phyloP scores from a whole-genome alignment of 2,888 invertebrate genomes.

The Drosophila imparisetae region DNA sequence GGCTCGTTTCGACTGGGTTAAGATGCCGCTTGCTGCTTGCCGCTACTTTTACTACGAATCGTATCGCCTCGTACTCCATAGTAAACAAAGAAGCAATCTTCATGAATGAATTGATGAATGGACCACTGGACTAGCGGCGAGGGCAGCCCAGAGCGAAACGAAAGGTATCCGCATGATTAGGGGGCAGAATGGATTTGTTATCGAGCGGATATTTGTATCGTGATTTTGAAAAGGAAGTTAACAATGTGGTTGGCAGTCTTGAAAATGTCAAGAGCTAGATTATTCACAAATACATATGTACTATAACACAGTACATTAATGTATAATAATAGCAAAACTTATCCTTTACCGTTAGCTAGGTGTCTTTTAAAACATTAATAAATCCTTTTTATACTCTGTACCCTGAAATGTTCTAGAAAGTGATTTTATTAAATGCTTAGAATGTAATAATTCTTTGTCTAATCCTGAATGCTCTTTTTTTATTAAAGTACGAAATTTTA shows the following conservation, averaged over 20 bases:
- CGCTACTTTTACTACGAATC: conserved; percentile 69
- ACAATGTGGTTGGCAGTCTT: neutral
- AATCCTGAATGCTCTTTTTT: neutral
- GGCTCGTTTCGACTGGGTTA: conserved; percentile 53
- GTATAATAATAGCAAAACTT: neutral
- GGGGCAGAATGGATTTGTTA: neutral
- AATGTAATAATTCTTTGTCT: neutral
- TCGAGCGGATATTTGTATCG: conserved; percentile 24
- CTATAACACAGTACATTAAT: neutral
- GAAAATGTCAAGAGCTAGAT: neutral
- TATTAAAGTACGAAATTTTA: neutral
- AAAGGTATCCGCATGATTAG: conserved; percentile 27
- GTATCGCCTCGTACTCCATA: conserved; percentile 42
- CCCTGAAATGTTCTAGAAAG: neutral
- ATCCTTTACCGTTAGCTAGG: neutral
- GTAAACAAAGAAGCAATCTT: conserved; percentile 71
- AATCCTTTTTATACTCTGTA: neutral
- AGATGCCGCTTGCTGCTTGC: conserved; percentile 40
- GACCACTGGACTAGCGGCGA: conserved; percentile 12
- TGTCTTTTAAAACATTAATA: neutral
- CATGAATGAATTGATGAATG: conserved; percentile 80
- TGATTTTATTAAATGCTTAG: neutral
- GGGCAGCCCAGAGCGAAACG: conserved; percentile 18
- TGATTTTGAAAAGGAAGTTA: conserved; percentile 16
- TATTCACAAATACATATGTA: neutral